These are phyloP conservation scores for Callopanchax toddi DNA, from an alignment of 2,113 vertebrate genomes.

Conservation along the genomic window DNA sequence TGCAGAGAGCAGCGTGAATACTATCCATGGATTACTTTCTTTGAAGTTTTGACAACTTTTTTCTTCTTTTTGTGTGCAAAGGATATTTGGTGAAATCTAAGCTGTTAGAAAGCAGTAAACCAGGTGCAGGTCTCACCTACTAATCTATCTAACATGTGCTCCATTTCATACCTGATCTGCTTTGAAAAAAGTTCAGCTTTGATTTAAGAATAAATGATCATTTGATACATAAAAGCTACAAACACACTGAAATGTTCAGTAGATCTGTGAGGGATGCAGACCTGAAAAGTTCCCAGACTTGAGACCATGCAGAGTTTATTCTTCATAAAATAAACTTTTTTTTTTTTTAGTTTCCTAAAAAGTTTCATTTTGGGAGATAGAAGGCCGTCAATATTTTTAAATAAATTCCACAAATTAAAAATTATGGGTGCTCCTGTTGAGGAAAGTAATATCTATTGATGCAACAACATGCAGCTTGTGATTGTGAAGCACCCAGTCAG, in stretches of 20 bases:
- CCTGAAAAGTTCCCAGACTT: too few relatives aligned
- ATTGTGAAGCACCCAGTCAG: too few relatives aligned
- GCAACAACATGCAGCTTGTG: too few relatives aligned
- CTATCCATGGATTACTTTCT: slow-evolving; percentile 43
- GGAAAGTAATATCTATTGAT: too few relatives aligned
- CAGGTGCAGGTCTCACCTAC: slow-evolving; percentile 32
- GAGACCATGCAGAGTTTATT: too few relatives aligned
- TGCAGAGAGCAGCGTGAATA: slow-evolving; percentile 24
- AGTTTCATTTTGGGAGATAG: too few relatives aligned
- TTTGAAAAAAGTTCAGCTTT: slow-evolving; percentile 36
- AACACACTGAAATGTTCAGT: background rate
- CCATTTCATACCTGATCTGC: slow-evolving; percentile 1
- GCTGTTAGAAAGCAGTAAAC: slow-evolving; percentile 26
- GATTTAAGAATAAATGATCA: background rate
- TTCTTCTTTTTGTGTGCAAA: slow-evolving; percentile 27
- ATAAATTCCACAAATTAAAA: too few relatives aligned
- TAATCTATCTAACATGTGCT: slow-evolving; percentile 10
- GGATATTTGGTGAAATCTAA: slow-evolving; percentile 23
- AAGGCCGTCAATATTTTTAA: too few relatives aligned
- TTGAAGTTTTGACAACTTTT: slow-evolving; percentile 35
- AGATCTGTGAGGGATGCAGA: too few relatives aligned
- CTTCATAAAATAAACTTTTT: too few relatives aligned
- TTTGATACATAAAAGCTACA: slow-evolving; percentile 18
- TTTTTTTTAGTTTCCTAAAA: too few relatives aligned
- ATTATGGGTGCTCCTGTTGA: too few relatives aligned